These are phyloP conservation scores for Drosophila pallidifrons DNA, from an alignment of 1,140 invertebrate species.

Conservation along the genomic window DNA sequence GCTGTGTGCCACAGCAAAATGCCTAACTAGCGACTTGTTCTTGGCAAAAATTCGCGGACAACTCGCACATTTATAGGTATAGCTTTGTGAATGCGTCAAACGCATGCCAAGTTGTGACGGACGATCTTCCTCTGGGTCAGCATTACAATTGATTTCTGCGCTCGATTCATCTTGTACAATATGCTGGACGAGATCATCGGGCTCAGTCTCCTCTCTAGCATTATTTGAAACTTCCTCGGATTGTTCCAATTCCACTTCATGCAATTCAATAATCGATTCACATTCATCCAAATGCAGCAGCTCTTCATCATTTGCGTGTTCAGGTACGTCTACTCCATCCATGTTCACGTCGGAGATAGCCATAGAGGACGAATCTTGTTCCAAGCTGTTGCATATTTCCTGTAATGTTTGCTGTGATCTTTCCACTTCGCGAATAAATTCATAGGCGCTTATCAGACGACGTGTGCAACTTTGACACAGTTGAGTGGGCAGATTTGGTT, in stretches of 20 bases:
- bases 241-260: conserved; percentile 17
- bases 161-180: conserved; percentile 9
- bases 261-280: conserved; percentile 34
- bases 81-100: conserved; percentile 37
- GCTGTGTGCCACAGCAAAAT: conserved; percentile 55
- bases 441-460: conserved; percentile 64
- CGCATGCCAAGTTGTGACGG: conserved; percentile 55
- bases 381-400: conserved; percentile 20
- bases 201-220: neutral
- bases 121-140: neutral
- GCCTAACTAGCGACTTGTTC: conserved; percentile 51
- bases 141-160: conserved; percentile 1
- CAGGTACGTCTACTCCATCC: neutral
- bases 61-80: conserved; percentile 51
- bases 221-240: neutral
- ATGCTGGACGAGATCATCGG: neutral
- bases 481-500: conserved; percentile 53
- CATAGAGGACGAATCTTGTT: conserved; percentile 4
- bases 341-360: neutral
- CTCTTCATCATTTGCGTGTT: conserved; percentile 6
- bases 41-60: conserved; percentile 70
- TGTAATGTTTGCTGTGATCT: conserved; percentile 54
- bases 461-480: conserved; percentile 64
- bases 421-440: conserved; percentile 66
- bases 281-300: conserved; percentile 27